Evolutionary conservation across 2,888 invertebrate species (phyloP), one percentile per base, ranked within the genome.

Genomic region (Matsumyia berberina): DNA sequence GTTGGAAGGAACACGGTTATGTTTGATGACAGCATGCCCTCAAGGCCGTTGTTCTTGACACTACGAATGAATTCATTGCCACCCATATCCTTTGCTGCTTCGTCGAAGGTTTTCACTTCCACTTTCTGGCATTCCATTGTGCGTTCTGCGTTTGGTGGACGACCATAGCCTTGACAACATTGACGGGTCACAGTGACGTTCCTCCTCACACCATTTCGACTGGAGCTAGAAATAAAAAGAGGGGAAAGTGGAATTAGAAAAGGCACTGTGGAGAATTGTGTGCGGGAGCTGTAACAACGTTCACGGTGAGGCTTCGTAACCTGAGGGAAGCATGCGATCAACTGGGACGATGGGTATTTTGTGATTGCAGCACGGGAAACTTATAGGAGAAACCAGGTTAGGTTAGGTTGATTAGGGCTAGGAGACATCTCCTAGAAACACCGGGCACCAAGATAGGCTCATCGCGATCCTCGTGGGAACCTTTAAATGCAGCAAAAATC

Each of bases 121-220:
- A 94, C 93, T 92, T 93, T 90, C 76, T 90, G 91, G 86, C 94
- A 94, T 37, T 92, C 93, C 64, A 90, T 89, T 70, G 91, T 90
- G n/a, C 90, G 90, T 44, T 90, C 90, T 12, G 90, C 90, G 78
- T 90, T 90, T 74, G 89, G 88, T 79, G 89, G 88, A 62, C 94
- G 92, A 70, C 93, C 92, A 90, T 92, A 95, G 42, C 95, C 95
- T 88, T 94, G 93, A 89, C 95, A 96, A 89, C 95, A 96, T 89
- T 95, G 94, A 87, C 94, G 94, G 17, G 93, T 93, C 58, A 94
- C 93, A 11, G 93, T 93, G 86, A 94, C 91, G 1, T 94, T 95
- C 90, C 94, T 94, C 86, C 93, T 93, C 39, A 93, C 93, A 17
- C 94, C 94, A 88, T 93, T 93, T 87, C 93, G 93, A 88, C 93